A percentile compares a stretch with the other conserved stretches of the same genome.
These are phyloP conservation scores for Haliclystus octoradiatus DNA, from an alignment of 30 jellyfish, hydroid and myxozoan species.

Conservation along the genomic window DNA sequence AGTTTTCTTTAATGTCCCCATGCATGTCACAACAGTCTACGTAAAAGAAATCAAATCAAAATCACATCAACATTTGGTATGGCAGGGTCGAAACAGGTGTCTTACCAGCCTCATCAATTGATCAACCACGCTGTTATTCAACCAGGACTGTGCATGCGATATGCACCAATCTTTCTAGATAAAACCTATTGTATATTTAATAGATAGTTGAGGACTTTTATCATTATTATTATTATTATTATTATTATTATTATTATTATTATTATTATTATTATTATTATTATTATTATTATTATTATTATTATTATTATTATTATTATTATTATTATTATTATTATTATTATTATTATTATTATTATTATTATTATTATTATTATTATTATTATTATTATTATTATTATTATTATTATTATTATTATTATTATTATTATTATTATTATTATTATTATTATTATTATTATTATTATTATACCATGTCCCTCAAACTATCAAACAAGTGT, in stretches of 20 bases:
- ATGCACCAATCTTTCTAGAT: no score
- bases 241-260: background rate
- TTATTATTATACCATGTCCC: no score
- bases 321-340: background rate
- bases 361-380: background rate
- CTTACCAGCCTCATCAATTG: no score
- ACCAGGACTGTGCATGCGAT: no score
- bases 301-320: background rate
- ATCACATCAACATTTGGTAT: background rate
- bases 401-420: background rate
- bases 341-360: background rate
- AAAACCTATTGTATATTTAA: no score
- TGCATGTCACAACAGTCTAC: constrained; percentile 88
- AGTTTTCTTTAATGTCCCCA: constrained; percentile 76
- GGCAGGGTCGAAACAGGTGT: no score
- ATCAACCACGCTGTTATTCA: no score
- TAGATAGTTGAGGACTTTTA: no score
- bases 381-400: background rate
- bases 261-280: background rate
- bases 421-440: background rate
- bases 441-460: background rate
- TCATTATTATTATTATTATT: constrained; percentile 1
- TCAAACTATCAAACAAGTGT: no score
- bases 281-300: background rate
- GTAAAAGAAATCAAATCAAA: background rate